Evolutionary conservation across 2,888 invertebrate species (phyloP).

Genomic region (Meganola albula): DNA sequence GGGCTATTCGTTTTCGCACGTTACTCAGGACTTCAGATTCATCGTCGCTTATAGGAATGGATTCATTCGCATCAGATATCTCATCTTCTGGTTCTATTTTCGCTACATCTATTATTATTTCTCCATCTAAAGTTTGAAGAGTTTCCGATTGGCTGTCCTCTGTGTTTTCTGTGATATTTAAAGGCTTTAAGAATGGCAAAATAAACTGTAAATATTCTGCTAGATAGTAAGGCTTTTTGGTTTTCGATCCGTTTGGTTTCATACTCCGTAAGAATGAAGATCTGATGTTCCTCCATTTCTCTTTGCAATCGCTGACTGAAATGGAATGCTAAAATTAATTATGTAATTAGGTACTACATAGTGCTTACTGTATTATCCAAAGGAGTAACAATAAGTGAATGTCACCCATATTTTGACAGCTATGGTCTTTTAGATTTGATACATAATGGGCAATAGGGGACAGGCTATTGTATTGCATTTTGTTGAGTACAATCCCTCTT

Average conservation of each 20-base stretch:
- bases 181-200: conserved; percentile 34
- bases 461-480: too few relatives aligned
- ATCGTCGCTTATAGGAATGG: conserved; percentile 11
- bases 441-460: too few relatives aligned
- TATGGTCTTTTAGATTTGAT: too few relatives aligned
- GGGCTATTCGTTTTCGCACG: conserved; percentile 12
- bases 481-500: too few relatives aligned
- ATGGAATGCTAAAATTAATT: conserved; percentile 9
- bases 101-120: conserved; percentile 15
- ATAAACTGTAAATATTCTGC: conserved; percentile 33
- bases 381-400: too few relatives aligned
- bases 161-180: conserved; percentile 14
- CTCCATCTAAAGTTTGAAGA: conserved; percentile 9
- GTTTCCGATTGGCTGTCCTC: conserved; percentile 18
- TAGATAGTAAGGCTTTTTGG: conserved; percentile 37
- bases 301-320: conserved; percentile 39
- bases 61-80: conserved; percentile 7
- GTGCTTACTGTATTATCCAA: too few relatives aligned
- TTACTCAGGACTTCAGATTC: conserved; percentile 15
- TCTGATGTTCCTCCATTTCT: conserved; percentile 40
- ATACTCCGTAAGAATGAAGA: conserved; percentile 37
- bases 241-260: conserved; percentile 27
- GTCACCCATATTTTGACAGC: too few relatives aligned
- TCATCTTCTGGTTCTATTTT: conserved; percentile 22
- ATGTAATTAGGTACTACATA: neutral